A percentile compares a stretch with the other conserved stretches of the same genome.
These are phyloP conservation scores for Brachionus rotundiformis DNA, from an alignment of 1,140 invertebrate species.

Conservation along the genomic window DNA sequence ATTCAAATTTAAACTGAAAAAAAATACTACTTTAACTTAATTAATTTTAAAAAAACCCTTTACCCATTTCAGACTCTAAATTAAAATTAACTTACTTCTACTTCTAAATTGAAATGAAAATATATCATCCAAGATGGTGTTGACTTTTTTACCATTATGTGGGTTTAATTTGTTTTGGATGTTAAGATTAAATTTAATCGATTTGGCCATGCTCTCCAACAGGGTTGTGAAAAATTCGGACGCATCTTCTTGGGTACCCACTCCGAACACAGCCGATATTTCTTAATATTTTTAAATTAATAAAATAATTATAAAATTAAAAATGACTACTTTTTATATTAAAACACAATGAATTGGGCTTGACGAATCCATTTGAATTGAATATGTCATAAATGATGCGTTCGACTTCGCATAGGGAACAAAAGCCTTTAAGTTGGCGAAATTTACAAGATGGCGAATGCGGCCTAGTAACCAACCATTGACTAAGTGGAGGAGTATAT, in stretches of 20 bases:
- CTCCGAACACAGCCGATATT: conserved; percentile 19
- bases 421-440: conserved; percentile 44
- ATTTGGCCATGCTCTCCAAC: conserved; percentile 48
- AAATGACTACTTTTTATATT: conserved; percentile 35
- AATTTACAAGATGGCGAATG: conserved; percentile 26
- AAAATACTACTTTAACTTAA: too few species aligned
- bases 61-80: neutral
- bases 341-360: conserved; percentile 19
- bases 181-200: conserved; percentile 28
- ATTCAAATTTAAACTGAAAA: too few species aligned
- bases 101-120: conserved; percentile 52
- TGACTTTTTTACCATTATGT: conserved; percentile 28
- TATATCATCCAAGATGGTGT: conserved; percentile 47
- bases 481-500: conserved; percentile 65
- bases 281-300: neutral
- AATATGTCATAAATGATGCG: conserved; percentile 46
- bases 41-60: too few species aligned
- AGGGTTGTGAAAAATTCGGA: conserved; percentile 41
- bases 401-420: conserved; percentile 51
- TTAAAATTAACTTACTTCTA: conserved; percentile 4
- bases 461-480: conserved; percentile 53
- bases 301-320: neutral
- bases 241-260: conserved; percentile 47
- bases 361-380: conserved; percentile 24
- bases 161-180: neutral